phyloP scores from a whole-genome alignment of 2,113 vertebrate genomes.

The Galbula dea region DNA sequence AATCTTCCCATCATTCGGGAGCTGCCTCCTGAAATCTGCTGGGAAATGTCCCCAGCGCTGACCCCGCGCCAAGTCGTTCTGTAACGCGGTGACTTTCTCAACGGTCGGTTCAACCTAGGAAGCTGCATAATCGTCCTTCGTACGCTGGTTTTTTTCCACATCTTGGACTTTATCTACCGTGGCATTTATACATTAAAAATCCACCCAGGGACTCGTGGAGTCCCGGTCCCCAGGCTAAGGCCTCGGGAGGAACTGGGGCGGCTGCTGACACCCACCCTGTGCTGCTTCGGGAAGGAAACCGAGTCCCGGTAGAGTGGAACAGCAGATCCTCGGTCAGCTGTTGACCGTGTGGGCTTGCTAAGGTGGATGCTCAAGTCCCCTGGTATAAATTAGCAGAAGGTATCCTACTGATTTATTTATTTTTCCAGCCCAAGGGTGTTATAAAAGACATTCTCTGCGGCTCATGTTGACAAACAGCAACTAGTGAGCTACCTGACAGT shows the following conservation, averaged over 20 bases:
- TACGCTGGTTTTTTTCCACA: neutral
- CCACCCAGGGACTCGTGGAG: neutral
- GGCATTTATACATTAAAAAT: neutral
- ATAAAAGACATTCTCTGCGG: neutral
- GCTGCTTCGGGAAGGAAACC: neutral
- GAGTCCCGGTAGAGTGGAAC: neutral
- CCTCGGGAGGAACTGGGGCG: neutral
- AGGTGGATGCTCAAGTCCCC: neutral
- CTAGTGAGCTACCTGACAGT: slow-evolving; percentile 17
- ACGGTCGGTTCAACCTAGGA: neutral
- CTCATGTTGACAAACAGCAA: slow-evolving; percentile 30
- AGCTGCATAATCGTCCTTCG: neutral
- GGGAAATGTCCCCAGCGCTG: neutral
- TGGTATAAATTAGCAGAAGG: neutral
- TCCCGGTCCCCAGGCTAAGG: neutral
- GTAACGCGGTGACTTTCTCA: neutral
- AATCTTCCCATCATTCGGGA: neutral
- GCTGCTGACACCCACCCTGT: neutral
- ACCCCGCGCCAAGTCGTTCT: neutral
- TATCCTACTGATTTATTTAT: neutral
- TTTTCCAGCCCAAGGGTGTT: neutral
- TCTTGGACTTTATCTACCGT: neutral
- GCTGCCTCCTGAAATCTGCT: neutral
- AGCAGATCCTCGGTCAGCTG: neutral
- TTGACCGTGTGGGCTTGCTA: neutral